Evolutionary conservation across 37 sponge, comb jelly and placozoan species (phyloP), one percentile per base, ranked within the genome.

Genomic region (Diacarnus erythraeanus): DNA sequence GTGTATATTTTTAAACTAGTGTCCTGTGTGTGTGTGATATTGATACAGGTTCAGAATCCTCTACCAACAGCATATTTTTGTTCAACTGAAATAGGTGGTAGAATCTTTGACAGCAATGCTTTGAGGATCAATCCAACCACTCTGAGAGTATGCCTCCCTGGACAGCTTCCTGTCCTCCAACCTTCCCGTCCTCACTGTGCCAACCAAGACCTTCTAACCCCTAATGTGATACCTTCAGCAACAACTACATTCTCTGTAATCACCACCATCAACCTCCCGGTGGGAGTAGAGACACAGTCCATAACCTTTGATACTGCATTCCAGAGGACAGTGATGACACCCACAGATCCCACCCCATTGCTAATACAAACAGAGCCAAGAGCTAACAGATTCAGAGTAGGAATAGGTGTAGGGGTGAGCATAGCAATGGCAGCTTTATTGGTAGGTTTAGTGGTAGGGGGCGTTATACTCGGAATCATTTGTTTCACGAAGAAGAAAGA

Each of bases 21-120:
- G 3, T 60, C 61, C 22, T n/a, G 10, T 47, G 51, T 6, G 12
- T 47, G 51, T 6, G 12, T 60, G 9, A 60, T 60, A 60, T 17
- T 60, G 5, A 31, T 30, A 10, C 66, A 65, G 66, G 34, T 65
- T 65, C 31, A 34, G 17, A 65, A 65, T 65, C 35, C 66, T 30
- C 66, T 31, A 31, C 66, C 66, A 30, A 35, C 35, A 65, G 66
- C 66, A 31, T 65, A 65, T 10, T 65, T 65, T 35, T 65, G 66
- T 35, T 65, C 66, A 65, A 65, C 35, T 34, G 31, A 17, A 30
- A 20, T 31, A 2, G 9, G 2, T 20, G 34, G 34, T 65, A 2
- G 17, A 30, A 65, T 30, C 30, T 30, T 65, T 2, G 34, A 65
- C 66, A 65, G 66, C 66, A 65, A 6, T 8, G 34, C 33, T 30